Evolutionary conservation across 2,888 invertebrate genomes (phyloP), one percentile per base, ranked within the genome.

Genomic region (Muscina levida): DNA sequence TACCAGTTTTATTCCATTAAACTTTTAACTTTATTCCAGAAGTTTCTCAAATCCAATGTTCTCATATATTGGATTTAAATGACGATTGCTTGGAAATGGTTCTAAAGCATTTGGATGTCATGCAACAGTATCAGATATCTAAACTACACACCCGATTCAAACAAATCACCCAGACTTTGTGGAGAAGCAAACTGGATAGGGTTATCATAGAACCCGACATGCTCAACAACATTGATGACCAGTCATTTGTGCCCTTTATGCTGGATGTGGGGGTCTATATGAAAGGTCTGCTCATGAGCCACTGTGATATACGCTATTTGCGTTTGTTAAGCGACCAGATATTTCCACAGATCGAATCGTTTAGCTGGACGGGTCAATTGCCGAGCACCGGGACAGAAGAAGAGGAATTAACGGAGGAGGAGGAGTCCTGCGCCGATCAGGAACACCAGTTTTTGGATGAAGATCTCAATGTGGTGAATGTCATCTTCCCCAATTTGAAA

Each of bases 21-120:
- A 24, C 19, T 5, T 4, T 37, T 24, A n/a, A 24, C 19, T 5
- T 51, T 73, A 0, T 31, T 39, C 10, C 53, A 77, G 77, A 75
- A 53, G 48, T 62, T 15, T 56, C 26, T 1, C 19, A 46, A 15
- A 10, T 53, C 22, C 26, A 17, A 24, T n/a, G 46, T 1, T 46
- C 71, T 1, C 59, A 59, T 37, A 57, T 87, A 37, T 74, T 87
- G 73, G 86, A 87, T 44, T 83, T 87, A 8, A 88, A 87, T 44
- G 87, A 88, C 46, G 87, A 87, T 79, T 88, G 88, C 6, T 51
- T 88, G 81, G 82, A 83, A 11, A n/a, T 87, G 31, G 87, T 87
- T 39, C 19, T 87, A 24, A 70, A 82, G 19, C 82, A 85, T 10
- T 56, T 87, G 53, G 82, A 84, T 74, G 80, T 85, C 1, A 84